phyloP scores from a whole-genome alignment of 2,888 invertebrate genomes.

The Anticlea derivata region DNA sequence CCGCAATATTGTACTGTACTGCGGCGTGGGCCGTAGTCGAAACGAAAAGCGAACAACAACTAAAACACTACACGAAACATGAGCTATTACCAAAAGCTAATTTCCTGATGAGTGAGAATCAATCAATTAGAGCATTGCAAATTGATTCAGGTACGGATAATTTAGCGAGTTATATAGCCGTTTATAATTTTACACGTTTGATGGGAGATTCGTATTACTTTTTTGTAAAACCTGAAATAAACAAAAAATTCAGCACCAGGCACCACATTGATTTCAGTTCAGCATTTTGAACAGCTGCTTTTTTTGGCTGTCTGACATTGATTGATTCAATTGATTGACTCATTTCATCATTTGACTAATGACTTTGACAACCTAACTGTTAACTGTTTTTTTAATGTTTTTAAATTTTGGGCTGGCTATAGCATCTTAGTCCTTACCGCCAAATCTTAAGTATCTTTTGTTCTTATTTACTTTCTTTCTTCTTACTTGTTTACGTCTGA shows the following conservation, averaged over 20 bases:
- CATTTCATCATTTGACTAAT: no score
- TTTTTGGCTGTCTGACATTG: neutral
- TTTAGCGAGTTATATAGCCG: neutral
- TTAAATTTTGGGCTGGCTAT: no score
- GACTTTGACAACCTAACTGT: no score
- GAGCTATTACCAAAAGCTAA: slow-evolving; percentile 48
- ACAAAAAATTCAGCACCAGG: no score
- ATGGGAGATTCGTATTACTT: neutral
- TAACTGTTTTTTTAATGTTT: no score
- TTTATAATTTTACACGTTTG: neutral
- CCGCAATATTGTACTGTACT: slow-evolving; percentile 36
- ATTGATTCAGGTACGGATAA: slow-evolving; percentile 1
- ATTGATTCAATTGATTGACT: no score
- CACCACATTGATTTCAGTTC: neutral
- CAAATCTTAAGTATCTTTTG: no score
- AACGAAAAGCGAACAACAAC: slow-evolving; percentile 49
- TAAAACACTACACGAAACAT: slow-evolving; percentile 49
- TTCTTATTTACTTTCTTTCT: no score
- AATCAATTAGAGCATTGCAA: slow-evolving; percentile 30
- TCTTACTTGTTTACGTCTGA: no score
- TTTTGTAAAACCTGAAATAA: neutral
- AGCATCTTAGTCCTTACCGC: no score
- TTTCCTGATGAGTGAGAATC: slow-evolving; percentile 38
- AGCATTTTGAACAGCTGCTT: neutral
- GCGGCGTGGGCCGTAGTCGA: slow-evolving; percentile 27